Evolutionary conservation across 2,888 invertebrate genomes (phyloP).

Genomic region (Xestia sexstrigata): DNA sequence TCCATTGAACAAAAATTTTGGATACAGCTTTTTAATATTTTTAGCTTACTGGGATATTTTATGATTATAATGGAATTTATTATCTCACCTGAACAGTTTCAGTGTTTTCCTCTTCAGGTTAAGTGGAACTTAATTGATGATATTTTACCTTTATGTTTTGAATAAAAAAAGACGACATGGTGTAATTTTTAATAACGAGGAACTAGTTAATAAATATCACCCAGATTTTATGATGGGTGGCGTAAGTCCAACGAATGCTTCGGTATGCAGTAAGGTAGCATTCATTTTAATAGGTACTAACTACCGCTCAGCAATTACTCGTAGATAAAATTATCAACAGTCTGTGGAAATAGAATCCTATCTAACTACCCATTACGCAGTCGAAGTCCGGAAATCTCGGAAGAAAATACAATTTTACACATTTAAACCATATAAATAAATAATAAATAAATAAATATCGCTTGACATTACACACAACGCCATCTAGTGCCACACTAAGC

Average conservation of each 20-base stretch:
- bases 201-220: slow-evolving; percentile 28
- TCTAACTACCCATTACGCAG: too few species aligned
- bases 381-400: background rate
- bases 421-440: too few species aligned
- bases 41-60: background rate
- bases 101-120: background rate
- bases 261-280: slow-evolving; percentile 9
- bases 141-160: background rate
- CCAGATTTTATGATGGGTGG: slow-evolving; percentile 23
- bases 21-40: background rate
- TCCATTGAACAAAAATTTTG: slow-evolving; percentile 2
- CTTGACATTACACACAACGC: too few species aligned
- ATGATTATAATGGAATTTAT: slow-evolving; percentile 3
- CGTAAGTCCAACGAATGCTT: slow-evolving; percentile 24
- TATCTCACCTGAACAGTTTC: slow-evolving; percentile 5
- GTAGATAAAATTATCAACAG: slow-evolving; percentile 31
- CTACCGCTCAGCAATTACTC: slow-evolving; percentile 14
- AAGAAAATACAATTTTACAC: background rate
- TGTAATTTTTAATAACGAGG: background rate
- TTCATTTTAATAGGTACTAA: slow-evolving; percentile 9
- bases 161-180: background rate
- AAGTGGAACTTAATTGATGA: slow-evolving; percentile 6
- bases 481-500: too few species aligned
- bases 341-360: slow-evolving; percentile 19
- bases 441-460: too few species aligned